These are phyloP conservation scores for Sebastes itinus DNA, from an alignment of 2,797 vertebrate species.

Conservation along the genomic window DNA sequence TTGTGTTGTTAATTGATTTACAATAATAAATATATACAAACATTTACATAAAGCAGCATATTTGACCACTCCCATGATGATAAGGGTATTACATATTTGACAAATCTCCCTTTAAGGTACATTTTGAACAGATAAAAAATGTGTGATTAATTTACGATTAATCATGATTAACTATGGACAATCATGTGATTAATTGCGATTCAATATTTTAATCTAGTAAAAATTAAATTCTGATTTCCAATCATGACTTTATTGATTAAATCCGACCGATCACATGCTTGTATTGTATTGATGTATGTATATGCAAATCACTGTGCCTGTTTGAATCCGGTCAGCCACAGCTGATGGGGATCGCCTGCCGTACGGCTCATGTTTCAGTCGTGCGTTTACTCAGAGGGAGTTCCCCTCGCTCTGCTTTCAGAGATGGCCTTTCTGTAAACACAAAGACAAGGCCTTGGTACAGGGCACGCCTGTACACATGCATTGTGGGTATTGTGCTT, in stretches of 20 bases:
- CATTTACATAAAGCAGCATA: too few relatives aligned
- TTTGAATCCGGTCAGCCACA: background rate
- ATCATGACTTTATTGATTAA: background rate
- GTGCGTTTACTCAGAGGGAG: conserved; percentile 55
- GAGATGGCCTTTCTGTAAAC: conserved; percentile 29
- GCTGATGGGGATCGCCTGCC: background rate
- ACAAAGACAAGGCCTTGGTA: conserved; percentile 19
- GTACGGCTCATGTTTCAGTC: conserved; percentile 40
- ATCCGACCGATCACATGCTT: background rate
- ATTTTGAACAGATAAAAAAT: too few relatives aligned
- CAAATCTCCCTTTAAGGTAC: too few relatives aligned
- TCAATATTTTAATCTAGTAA: background rate
- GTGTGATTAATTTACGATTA: too few relatives aligned
- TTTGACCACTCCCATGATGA: too few relatives aligned
- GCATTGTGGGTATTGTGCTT: conserved; percentile 22
- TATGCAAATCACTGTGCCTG: conserved; percentile 8
- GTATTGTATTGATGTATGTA: background rate
- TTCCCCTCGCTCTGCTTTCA: conserved; percentile 44
- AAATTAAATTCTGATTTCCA: background rate
- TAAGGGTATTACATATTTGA: too few relatives aligned
- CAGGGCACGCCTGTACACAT: background rate
- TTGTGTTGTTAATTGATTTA: too few relatives aligned
- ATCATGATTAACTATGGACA: too few relatives aligned
- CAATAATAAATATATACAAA: too few relatives aligned
- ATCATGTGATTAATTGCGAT: too few relatives aligned